Percentiles rank a stretch among this genome's conserved stretches.
Conservation (phyloP, 1,140 invertebrate genomes). For the Yoshiicerus persimilis region DNA sequence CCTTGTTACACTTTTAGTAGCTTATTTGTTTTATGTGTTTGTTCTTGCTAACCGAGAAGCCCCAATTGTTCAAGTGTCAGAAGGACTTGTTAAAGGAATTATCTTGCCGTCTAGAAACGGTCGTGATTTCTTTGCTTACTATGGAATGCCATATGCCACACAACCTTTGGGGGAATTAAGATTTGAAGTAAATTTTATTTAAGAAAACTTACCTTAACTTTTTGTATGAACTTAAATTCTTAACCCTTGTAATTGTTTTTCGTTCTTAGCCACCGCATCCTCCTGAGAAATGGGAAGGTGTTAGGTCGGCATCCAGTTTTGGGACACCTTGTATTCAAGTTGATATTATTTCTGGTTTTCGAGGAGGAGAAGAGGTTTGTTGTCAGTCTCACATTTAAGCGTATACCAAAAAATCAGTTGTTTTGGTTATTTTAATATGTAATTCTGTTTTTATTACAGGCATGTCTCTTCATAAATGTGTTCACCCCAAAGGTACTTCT, state of each 20-base stretch:
- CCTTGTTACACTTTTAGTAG: neutral
- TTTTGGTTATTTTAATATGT: neutral
- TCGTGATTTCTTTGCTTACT: neutral
- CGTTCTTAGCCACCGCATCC: constrained; percentile 39
- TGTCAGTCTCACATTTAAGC: neutral
- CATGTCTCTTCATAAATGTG: neutral
- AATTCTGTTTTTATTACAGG: neutral
- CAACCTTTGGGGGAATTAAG: neutral
- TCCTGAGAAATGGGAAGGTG: constrained; percentile 43
- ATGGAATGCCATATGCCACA: constrained; percentile 26
- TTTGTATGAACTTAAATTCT: neutral
- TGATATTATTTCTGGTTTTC: constrained; percentile 20
- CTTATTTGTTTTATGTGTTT: neutral
- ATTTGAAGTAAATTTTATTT: neutral
- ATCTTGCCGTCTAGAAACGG: constrained; percentile 20
- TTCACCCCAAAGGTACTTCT: neutral
- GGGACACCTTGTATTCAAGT: constrained; percentile 47
- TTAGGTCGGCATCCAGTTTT: constrained; percentile 42
- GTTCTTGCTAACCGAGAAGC: neutral
- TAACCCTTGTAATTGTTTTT: neutral
- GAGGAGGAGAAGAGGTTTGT: constrained; percentile 58
- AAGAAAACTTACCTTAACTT: neutral
- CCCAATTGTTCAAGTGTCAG: neutral
- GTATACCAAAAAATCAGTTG: neutral
- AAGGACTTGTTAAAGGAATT: constrained; percentile 23